Evolutionary conservation across 2,888 invertebrate genomes (phyloP).

Genomic region (Frankliniella intonsa): DNA sequence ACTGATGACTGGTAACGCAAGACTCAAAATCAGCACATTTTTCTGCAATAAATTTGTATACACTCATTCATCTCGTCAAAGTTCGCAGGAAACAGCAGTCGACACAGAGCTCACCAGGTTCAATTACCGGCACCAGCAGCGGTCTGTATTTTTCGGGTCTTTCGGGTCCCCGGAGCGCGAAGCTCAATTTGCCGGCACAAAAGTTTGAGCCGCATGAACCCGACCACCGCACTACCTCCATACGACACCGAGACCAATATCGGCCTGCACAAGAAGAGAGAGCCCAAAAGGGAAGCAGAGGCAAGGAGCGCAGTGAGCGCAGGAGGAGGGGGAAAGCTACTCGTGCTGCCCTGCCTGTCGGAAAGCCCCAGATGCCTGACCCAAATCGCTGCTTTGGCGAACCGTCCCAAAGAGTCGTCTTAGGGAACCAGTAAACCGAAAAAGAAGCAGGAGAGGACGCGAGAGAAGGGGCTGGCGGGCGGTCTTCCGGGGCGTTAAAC

Average conservation of each 20-base stretch:
- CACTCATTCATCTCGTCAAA: no score
- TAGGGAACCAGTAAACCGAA: neutral
- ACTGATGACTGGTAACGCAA: no score
- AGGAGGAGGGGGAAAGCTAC: neutral
- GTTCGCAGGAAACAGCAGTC: no score
- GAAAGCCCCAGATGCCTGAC: conserved; percentile 12
- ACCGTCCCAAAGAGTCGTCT: neutral
- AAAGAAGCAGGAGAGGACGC: no score
- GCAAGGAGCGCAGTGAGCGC: neutral
- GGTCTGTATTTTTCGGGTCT: neutral
- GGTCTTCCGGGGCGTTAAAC: neutral
- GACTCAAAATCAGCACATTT: no score
- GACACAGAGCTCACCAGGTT: no score
- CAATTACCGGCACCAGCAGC: neutral
- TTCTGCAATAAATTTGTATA: no score
- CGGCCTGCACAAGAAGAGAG: neutral
- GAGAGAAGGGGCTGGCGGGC: no score
- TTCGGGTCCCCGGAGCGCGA: neutral
- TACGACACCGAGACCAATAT: neutral
- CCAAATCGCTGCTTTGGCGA: neutral
- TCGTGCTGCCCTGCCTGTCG: neutral
- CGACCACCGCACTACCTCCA: neutral
- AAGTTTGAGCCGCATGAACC: neutral
- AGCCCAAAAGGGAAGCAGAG: neutral
- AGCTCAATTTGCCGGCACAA: neutral